Conservation (phyloP, 2,797 vertebrate genomes). For the Mastacembelus armatus region DNA sequence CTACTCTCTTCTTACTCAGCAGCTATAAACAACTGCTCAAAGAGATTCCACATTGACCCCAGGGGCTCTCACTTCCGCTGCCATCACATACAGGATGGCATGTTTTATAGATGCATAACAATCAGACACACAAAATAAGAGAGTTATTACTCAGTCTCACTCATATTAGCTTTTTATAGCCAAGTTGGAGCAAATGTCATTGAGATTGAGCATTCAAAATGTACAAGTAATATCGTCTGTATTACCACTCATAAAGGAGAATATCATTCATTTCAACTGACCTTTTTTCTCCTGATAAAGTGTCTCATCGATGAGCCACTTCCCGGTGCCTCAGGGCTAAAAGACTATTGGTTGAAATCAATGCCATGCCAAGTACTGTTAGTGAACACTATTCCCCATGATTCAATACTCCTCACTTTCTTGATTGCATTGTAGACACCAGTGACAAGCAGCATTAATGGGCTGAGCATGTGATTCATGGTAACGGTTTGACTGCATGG, state of each 20-base stretch:
- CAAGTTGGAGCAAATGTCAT: slow-evolving; percentile 71
- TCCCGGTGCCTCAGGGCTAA: slow-evolving; percentile 57
- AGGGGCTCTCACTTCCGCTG: slow-evolving; percentile 30
- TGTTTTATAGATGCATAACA: slow-evolving; percentile 70
- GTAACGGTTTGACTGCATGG: slow-evolving; percentile 49
- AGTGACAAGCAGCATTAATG: slow-evolving; percentile 64
- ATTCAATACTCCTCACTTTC: slow-evolving; percentile 69
- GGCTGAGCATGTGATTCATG: slow-evolving; percentile 58
- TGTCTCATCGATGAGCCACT: slow-evolving; percentile 72
- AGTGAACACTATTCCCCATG: slow-evolving; percentile 64
- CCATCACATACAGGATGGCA: slow-evolving; percentile 17
- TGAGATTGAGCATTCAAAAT: slow-evolving; percentile 75
- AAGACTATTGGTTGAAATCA: slow-evolving; percentile 74
- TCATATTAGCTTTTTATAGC: slow-evolving; percentile 69
- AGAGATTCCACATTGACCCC: slow-evolving; percentile 57
- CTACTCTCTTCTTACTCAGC: slow-evolving; percentile 31
- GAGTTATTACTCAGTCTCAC: slow-evolving; percentile 64
- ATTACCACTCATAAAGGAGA: slow-evolving; percentile 73
- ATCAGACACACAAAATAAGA: slow-evolving; percentile 72
- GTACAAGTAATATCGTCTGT: slow-evolving; percentile 69
- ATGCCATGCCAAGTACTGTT: slow-evolving; percentile 74
- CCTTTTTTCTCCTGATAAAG: slow-evolving; percentile 76
- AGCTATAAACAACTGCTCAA: slow-evolving; percentile 65
- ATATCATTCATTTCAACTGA: slow-evolving; percentile 80
- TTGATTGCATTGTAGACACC: slow-evolving; percentile 67